Evolutionary conservation across 2,113 vertebrate species (phyloP), one percentile per base, ranked within the genome.

Genomic region (Oreochromis niloticus): DNA sequence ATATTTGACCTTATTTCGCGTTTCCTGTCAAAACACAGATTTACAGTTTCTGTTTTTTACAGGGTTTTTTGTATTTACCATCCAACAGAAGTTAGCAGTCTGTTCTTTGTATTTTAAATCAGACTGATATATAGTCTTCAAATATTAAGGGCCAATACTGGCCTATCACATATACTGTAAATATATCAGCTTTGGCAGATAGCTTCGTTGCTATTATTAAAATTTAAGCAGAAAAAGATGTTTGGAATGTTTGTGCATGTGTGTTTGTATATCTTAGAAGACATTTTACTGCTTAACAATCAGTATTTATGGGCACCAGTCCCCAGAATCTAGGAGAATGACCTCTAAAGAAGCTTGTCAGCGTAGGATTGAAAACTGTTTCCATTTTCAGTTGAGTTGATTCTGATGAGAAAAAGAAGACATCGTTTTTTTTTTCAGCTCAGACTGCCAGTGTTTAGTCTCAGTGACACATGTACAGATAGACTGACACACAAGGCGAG

Each of bases 1-100:
- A 93, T 88, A 91, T 94, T 94, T 96, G 95, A 96, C 95, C 96
- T 93, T 93, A 91, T 96, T 96, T 95, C 81, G 80, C 88, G 52
- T 92, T 95, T 93, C 79, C 89, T 89, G 89, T 95, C 94, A 91
- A 95, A 95, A 94, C 93, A 95, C 96, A 94, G 86, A 85, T 93
- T 93, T 88, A 79, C 68, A 84, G 50, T 87, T 85, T 82, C 61
- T 84, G 22, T 80, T 39, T 73, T 73, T 68, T 68, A 41, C 22
- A 68, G 32, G 32, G 13, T 46, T 46, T 66, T 17, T 88, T 48
- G 24, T 7, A 7, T 91, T 90, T 91, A 54, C 52, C 81, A 36
- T 75, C 78, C 50, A 11, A n/a, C 43, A 50, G 16, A 86, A 80
- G 27, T 73, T 85, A 61, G 55, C 5, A 22, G 86, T 56, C 59